Conservation (phyloP, 2,113 vertebrate species). For the Lichenostomus cassidix region DNA sequence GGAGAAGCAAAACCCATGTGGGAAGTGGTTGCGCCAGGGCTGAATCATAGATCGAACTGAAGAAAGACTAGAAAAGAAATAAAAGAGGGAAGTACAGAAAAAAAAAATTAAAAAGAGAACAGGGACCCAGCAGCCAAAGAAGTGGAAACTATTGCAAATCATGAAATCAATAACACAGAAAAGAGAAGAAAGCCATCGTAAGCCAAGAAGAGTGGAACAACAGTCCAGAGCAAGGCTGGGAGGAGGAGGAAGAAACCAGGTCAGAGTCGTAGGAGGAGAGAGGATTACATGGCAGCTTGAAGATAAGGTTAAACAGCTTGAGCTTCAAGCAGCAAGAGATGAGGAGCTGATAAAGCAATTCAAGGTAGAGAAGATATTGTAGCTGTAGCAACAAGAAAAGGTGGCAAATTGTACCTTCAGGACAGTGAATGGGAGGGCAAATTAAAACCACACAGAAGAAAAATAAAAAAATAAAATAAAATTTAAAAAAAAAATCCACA, state of each 20-base stretch:
- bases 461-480: background rate
- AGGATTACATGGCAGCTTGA: background rate
- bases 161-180: accelerated
- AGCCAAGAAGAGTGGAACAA: background rate
- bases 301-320: background rate
- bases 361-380: background rate
- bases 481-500: background rate
- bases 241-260: background rate
- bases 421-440: background rate
- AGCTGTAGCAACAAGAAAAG: background rate
- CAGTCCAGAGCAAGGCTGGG: background rate
- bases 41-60: background rate
- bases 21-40: background rate
- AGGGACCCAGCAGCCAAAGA: background rate
- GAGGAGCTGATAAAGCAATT: background rate
- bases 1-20: background rate
- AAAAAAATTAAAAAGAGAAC: background rate
- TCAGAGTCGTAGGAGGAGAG: background rate
- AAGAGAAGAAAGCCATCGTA: background rate
- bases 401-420: background rate
- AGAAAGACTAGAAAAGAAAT: background rate
- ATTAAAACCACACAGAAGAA: background rate
- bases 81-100: background rate
- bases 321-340: background rate
- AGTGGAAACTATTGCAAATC: background rate